These are phyloP conservation scores for Lamellibrachia columna DNA, from an alignment of 2,888 invertebrate species.

Conservation along the genomic window DNA sequence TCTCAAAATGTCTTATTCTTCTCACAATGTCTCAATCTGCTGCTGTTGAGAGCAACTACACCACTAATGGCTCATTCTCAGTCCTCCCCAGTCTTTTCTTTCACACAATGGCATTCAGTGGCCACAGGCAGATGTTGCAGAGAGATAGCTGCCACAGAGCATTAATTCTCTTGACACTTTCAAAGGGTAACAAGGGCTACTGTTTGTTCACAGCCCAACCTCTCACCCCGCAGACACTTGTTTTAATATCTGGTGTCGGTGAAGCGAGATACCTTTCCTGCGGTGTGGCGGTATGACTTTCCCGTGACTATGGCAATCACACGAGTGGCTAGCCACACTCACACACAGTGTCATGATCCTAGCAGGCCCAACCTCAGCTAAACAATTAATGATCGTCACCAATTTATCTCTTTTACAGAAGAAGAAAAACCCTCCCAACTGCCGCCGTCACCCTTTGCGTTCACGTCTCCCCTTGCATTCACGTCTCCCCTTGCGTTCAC, in stretches of 20 bases:
- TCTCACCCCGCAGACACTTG: not conserved
- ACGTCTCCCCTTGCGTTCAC: not conserved
- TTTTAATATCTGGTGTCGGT: not conserved
- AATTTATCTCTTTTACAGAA: not conserved
- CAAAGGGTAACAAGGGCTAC: conserved; percentile 10
- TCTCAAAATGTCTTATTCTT: not conserved
- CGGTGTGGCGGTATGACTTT: not conserved
- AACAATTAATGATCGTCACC: not conserved
- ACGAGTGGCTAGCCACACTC: not conserved
- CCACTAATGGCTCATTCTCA: not conserved
- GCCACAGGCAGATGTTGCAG: not conserved
- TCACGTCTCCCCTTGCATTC: not conserved
- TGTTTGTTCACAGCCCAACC: not conserved
- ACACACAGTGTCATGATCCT: not conserved
- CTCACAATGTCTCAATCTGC: not conserved
- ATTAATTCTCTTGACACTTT: conserved; percentile 16
- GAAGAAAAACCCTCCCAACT: not conserved
- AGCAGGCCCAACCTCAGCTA: not conserved
- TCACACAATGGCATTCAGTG: not conserved
- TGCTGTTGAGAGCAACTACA: not conserved
- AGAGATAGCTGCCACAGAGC: not conserved
- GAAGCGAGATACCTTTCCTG: not conserved
- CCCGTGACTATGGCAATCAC: not conserved
- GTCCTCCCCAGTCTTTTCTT: not conserved
- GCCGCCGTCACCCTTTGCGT: not conserved